phyloP scores from a whole-genome alignment of 2,797 vertebrate genomes.

The Morus bassanus region DNA sequence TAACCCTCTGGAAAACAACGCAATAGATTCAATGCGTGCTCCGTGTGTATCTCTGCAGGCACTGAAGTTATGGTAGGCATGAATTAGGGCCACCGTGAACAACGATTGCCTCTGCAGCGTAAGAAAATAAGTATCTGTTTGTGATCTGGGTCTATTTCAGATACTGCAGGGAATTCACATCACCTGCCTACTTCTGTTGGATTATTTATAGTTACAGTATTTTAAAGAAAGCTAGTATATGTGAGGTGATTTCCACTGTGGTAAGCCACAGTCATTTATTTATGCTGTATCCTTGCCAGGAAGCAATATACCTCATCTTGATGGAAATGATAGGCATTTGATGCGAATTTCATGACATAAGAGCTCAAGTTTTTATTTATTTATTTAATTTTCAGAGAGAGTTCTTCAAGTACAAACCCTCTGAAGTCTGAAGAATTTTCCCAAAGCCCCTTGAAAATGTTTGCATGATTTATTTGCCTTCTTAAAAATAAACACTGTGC shows the following conservation, averaged over 20 bases:
- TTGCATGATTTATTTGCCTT: not conserved
- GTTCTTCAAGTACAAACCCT: not conserved
- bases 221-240: not conserved
- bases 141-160: not conserved
- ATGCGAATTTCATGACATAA: not conserved
- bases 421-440: not conserved
- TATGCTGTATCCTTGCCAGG: conserved; percentile 18
- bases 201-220: not conserved
- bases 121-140: not conserved
- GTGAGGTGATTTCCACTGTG: conserved; percentile 16
- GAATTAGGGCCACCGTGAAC: fast-evolving
- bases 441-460: not conserved
- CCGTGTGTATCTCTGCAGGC: fast-evolving
- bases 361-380: not conserved
- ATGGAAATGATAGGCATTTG: not conserved
- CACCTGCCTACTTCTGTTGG: not conserved
- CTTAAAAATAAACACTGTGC: not conserved
- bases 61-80: fast-evolving
- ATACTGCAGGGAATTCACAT: not conserved
- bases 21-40: fast-evolving
- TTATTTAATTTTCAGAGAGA: not conserved
- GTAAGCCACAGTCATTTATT: conserved; percentile 14
- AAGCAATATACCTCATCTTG: not conserved
- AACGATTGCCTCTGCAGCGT: not conserved
- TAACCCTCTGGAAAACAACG: not conserved